Evolutionary conservation across 2,888 invertebrate species (phyloP), one percentile per base, ranked within the genome.

Genomic region (Trachelus iudaicus): DNA sequence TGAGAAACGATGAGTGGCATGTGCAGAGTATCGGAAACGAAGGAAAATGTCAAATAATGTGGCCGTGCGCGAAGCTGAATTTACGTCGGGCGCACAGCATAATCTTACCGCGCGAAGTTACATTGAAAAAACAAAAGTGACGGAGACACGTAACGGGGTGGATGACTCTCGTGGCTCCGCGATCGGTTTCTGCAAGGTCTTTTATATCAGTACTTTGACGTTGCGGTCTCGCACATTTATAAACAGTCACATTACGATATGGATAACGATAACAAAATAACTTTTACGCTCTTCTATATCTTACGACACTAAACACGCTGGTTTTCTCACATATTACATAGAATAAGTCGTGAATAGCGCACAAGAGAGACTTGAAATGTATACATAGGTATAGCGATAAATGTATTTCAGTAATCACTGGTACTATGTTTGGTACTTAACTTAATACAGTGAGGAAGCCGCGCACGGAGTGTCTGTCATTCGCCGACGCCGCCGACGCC

Each of bases 241-340:
- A 56, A 56, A 56, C 23, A 23, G 56, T 82, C 82, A 83, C 80
- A 83, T 84, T 82, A 81, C 82, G 80, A 84, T 85, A 85, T 85
- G 84, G 83, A 85, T 79, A 85, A 84, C 82, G 81, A 85, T 86
- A 86, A 87, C 82, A 87, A 87, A 87, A 87, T 87, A 87, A 86
- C 81, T 85, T 81, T 86, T 84, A 80, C 80, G 81, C 81, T 85
- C 79, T 83, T 85, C 81, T 82, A 84, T 81, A 83, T 15, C 40
- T 40, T 40, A 40, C 40, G 40, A 15, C 15, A 15, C 40, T 40
- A 40, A 15, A 40, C 40, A 15, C 40, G 15, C 40, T 15, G 15
- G 1, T 40, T 40, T 40, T 40, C 4, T 40, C 4, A 40, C 56
- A 56, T 23, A 23, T 56, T 56, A 56, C 56, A 2, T 23, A 23